Evolutionary conservation across 2,797 vertebrate species (phyloP).

Genomic region (Leucoraja ocellata): DNA sequence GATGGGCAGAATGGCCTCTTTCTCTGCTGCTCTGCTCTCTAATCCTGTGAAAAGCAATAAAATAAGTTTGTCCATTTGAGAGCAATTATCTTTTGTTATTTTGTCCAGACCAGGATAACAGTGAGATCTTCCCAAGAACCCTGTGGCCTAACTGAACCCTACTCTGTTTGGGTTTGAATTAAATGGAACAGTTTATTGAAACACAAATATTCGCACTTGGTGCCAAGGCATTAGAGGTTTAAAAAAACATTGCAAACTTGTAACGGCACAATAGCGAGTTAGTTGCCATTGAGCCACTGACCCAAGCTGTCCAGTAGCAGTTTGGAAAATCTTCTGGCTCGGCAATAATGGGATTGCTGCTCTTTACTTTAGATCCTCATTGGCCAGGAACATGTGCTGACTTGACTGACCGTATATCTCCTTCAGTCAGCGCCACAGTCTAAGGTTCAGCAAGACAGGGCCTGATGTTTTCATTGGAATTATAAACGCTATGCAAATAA

Average conservation of each 20-base stretch:
- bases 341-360: conserved; percentile 29
- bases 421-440: neutral
- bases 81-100: neutral
- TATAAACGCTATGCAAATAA: neutral
- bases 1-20: neutral
- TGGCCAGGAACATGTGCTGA: conserved; percentile 21
- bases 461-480: neutral
- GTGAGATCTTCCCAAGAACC: conserved; percentile 5
- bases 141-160: neutral
- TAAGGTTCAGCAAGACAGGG: neutral
- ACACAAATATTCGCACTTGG: neutral
- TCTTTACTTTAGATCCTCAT: conserved; percentile 11
- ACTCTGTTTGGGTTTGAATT: neutral
- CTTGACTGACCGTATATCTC: neutral
- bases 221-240: conserved; percentile 11
- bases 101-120: neutral
- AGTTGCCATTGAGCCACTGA: neutral
- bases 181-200: neutral
- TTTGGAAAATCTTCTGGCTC: neutral
- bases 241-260: neutral
- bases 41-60: neutral
- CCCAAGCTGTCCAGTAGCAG: neutral
- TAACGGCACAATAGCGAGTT: neutral
- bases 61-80: neutral
- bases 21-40: no score